Conservation (phyloP, 2,888 invertebrate genomes). For the Microplitis deprimator region DNA sequence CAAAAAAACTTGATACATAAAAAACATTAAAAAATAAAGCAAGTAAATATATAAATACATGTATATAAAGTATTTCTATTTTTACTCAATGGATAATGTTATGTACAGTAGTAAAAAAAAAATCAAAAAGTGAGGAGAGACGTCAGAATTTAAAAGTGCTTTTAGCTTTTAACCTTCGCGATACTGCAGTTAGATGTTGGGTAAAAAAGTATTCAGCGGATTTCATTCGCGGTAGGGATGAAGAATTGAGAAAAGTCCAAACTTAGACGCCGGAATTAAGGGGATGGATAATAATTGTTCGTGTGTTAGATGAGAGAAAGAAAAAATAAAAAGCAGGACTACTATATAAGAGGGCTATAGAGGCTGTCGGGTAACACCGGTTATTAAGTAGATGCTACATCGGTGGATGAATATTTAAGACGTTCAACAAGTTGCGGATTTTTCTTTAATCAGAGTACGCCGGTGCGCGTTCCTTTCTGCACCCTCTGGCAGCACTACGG, state of each 20-base stretch:
- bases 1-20: not conserved
- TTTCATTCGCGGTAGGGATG: constrained; percentile 61
- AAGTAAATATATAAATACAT: too few relatives aligned
- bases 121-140: constrained; percentile 43
- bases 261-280: constrained; percentile 38
- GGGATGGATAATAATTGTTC: constrained; percentile 7
- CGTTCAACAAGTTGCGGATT: constrained; percentile 71
- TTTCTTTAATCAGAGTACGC: constrained; percentile 62
- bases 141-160: constrained; percentile 66
- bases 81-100: too few relatives aligned
- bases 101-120: constrained; percentile 26
- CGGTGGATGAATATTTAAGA: constrained; percentile 70
- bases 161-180: constrained; percentile 66
- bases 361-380: constrained; percentile 63
- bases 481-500: constrained; percentile 31
- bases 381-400: constrained; percentile 70
- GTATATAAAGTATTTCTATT: too few relatives aligned
- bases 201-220: constrained; percentile 67
- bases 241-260: constrained; percentile 30
- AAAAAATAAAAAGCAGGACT: constrained; percentile 15
- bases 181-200: constrained; percentile 51
- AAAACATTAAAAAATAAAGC: not conserved
- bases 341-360: constrained; percentile 44
- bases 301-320: constrained; percentile 16
- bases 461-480: constrained; percentile 35